phyloP scores from a whole-genome alignment of 2,113 vertebrate species.

The Macrotis lagotis region DNA sequence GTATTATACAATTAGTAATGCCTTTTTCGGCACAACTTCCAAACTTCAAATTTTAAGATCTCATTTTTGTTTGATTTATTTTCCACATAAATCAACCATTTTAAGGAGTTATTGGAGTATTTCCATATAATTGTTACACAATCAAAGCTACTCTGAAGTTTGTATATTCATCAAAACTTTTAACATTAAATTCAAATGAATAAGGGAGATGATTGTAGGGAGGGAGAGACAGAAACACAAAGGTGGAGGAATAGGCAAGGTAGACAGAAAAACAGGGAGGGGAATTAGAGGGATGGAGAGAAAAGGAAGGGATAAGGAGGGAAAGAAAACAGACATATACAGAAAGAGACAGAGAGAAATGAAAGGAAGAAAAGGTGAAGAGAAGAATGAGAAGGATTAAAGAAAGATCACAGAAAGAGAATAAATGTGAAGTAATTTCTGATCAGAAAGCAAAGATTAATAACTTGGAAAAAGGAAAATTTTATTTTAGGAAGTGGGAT shows the following conservation, averaged over 20 bases:
- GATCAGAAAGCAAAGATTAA: background rate
- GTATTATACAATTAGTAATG: slow-evolving; percentile 3
- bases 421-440: background rate
- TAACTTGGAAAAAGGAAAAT: background rate
- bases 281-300: background rate
- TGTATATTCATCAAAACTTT: slow-evolving; percentile 14
- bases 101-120: slow-evolving; percentile 7
- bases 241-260: background rate
- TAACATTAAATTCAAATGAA: slow-evolving; percentile 26
- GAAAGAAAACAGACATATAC: background rate
- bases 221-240: background rate
- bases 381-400: background rate
- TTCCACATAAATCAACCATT: slow-evolving; percentile 23
- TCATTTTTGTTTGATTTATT: background rate
- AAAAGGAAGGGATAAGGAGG: background rate
- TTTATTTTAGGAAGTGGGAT: background rate
- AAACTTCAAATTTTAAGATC: slow-evolving; percentile 18
- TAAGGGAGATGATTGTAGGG: background rate
- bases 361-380: too few species aligned
- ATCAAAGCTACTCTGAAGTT: background rate
- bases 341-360: background rate
- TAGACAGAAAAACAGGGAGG: too few species aligned
- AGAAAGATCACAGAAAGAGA: too few species aligned
- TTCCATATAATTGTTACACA: slow-evolving; percentile 38
- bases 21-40: background rate